These are phyloP conservation scores for Matsumurasca onukii DNA, from an alignment of 1,140 invertebrate species.

Conservation along the genomic window DNA sequence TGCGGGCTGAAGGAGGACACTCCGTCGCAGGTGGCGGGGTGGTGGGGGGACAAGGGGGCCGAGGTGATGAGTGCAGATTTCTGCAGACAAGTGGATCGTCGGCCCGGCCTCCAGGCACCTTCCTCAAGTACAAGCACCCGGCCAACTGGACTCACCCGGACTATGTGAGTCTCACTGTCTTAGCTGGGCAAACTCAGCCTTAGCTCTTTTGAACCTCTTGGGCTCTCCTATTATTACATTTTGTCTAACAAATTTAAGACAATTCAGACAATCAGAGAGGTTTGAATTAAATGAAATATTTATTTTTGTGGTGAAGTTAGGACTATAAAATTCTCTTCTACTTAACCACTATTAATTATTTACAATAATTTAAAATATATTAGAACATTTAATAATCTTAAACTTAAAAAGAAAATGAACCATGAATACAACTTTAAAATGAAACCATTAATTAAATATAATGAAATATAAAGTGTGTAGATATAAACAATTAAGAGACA, in stretches of 20 bases:
- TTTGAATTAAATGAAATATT: constrained; percentile 1
- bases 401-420: background rate
- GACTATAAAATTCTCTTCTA: too few species aligned
- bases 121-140: constrained; percentile 82
- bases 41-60: constrained; percentile 84
- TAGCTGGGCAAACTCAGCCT: too few species aligned
- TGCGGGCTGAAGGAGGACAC: constrained; percentile 75
- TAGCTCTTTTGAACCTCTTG: too few species aligned
- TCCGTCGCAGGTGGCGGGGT: constrained; percentile 73
- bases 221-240: too few species aligned
- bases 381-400: background rate
- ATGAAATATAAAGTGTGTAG: too few species aligned
- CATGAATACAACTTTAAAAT: background rate
- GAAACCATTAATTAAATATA: too few species aligned
- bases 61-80: constrained; percentile 74
- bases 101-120: constrained; percentile 88
- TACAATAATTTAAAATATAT: constrained; percentile 3
- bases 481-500: too few species aligned
- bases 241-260: background rate
- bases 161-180: constrained; percentile 60
- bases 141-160: constrained; percentile 86
- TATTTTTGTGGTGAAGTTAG: too few species aligned
- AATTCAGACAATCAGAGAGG: too few species aligned
- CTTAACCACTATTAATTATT: too few species aligned
- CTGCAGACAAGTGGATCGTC: constrained; percentile 75